These are phyloP conservation scores for Bubo blakistoni DNA, from an alignment of 2,113 vertebrate species.

Conservation along the genomic window DNA sequence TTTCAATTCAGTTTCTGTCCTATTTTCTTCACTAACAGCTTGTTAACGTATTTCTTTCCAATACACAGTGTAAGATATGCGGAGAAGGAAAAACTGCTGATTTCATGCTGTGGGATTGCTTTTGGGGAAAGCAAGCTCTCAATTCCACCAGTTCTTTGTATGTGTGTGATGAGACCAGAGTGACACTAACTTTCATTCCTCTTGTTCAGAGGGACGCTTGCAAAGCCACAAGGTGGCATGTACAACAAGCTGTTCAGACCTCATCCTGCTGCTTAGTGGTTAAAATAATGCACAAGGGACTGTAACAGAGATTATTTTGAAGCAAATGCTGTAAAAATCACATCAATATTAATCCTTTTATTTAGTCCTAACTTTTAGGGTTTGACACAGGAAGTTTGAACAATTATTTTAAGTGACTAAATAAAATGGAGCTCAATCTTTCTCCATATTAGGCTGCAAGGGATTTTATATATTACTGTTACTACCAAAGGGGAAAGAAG, in stretches of 20 bases:
- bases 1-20: background rate
- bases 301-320: background rate
- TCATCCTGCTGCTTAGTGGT: background rate
- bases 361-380: background rate
- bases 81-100: background rate
- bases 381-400: background rate
- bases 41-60: background rate
- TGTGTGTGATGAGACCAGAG: background rate
- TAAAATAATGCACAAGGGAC: background rate
- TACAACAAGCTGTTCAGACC: background rate
- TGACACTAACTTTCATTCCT: background rate
- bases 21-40: background rate
- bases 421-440: background rate
- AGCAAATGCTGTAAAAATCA: background rate
- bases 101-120: background rate
- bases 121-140: background rate
- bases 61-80: fast-evolving
- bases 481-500: background rate
- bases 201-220: background rate
- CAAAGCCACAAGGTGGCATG: conserved; percentile 36
- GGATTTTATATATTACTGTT: background rate
- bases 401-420: background rate
- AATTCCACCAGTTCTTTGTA: background rate
- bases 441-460: background rate
- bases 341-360: background rate